phyloP scores from a whole-genome alignment of 2,888 invertebrate genomes.

The Trichopoda pennipes region DNA sequence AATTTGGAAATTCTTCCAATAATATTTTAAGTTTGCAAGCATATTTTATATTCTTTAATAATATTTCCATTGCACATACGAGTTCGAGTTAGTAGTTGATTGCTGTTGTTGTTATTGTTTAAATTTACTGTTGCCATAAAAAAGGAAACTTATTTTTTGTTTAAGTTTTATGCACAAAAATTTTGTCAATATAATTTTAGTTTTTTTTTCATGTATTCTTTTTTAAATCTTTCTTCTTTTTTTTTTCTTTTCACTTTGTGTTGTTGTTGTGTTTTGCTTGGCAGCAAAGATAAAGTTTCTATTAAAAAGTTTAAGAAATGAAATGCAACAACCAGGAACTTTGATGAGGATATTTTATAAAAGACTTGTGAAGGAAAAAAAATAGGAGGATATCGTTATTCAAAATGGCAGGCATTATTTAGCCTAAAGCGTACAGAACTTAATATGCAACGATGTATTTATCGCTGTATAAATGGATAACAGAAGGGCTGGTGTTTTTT shows the following conservation, averaged over 20 bases:
- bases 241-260: neutral
- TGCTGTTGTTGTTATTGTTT: neutral
- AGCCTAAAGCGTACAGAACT: neutral
- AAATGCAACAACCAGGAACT: slow-evolving; percentile 34
- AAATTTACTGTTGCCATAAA: slow-evolving; percentile 53
- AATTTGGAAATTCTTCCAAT: slow-evolving; percentile 41
- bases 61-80: slow-evolving; percentile 43
- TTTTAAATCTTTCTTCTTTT: neutral
- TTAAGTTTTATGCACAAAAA: slow-evolving; percentile 41
- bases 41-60: slow-evolving; percentile 31
- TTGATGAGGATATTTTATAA: neutral
- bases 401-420: slow-evolving; percentile 38
- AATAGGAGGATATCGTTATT: neutral
- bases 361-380: neutral
- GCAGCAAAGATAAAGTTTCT: slow-evolving; percentile 47
- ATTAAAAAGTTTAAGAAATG: slow-evolving; percentile 40
- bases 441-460: neutral
- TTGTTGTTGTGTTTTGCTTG: no score
- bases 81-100: slow-evolving; percentile 7
- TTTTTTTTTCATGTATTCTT: slow-evolving; percentile 13
- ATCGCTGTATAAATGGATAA: neutral
- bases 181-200: slow-evolving; percentile 47
- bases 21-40: slow-evolving; percentile 40
- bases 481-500: no score
- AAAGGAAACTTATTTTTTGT: slow-evolving; percentile 21